Conservation (phyloP, 2,797 vertebrate genomes). For the Sebastes oblongus region DNA sequence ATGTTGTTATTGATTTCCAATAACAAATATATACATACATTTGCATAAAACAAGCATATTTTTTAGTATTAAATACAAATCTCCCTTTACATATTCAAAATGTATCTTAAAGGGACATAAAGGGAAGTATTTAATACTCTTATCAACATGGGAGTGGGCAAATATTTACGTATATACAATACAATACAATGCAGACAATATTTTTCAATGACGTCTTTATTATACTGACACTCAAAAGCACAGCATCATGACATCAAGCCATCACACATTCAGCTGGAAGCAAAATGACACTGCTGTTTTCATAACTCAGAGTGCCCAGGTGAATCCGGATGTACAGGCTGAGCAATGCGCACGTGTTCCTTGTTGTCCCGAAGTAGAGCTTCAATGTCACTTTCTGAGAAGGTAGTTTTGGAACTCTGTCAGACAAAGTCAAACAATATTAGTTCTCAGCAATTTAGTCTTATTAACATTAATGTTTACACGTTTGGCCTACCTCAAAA, state of each 20-base stretch:
- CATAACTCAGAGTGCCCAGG: constrained; percentile 47
- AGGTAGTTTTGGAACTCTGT: constrained; percentile 53
- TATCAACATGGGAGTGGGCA: too few relatives aligned
- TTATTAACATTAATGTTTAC: not conserved
- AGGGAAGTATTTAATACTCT: too few relatives aligned
- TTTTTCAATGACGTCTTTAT: constrained; percentile 19
- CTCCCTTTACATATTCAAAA: too few relatives aligned
- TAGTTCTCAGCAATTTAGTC: not conserved
- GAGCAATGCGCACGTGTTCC: constrained; percentile 53
- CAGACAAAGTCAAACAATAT: not conserved
- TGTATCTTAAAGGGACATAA: too few relatives aligned
- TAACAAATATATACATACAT: too few relatives aligned
- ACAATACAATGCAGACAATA: not conserved
- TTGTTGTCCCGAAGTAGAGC: constrained; percentile 60
- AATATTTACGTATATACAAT: too few relatives aligned
- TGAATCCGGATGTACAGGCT: constrained; percentile 40
- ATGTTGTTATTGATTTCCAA: too few relatives aligned
- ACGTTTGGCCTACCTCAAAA: constrained; percentile 35
- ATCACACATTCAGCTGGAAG: not conserved
- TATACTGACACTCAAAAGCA: not conserved
- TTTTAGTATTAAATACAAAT: too few relatives aligned
- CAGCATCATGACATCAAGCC: not conserved
- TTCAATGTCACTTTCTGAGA: constrained; percentile 57
- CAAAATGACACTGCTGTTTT: constrained; percentile 6
- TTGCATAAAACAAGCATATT: too few relatives aligned